Evolutionary conservation across 2,113 vertebrate species (phyloP).

Genomic region (Silurus meridionalis): DNA sequence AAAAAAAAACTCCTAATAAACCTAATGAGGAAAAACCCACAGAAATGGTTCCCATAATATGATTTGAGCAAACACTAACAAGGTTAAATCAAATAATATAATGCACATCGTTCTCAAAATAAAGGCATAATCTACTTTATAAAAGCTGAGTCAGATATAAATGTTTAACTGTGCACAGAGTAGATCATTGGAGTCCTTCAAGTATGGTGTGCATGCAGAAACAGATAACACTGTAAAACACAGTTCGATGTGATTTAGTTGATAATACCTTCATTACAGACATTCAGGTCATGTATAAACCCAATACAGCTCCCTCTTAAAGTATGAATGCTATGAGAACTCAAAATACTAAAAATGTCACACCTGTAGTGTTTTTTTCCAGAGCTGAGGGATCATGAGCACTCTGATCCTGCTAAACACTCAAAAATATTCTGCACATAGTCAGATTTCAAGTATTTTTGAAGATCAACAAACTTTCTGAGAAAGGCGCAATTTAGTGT

Average conservation of each 20-base stretch:
- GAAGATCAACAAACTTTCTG: background rate
- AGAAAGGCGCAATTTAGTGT: no score
- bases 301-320: background rate
- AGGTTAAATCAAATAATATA: background rate
- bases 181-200: background rate
- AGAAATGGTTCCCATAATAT: background rate
- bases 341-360: background rate
- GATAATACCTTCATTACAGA: no score
- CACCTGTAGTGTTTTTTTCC: background rate
- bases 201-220: background rate
- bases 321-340: background rate
- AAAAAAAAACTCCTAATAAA: no score
- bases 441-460: background rate
- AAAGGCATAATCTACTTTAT: background rate
- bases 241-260: background rate
- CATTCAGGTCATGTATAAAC: no score
- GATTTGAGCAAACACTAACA: background rate
- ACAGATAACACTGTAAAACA: background rate
- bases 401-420: background rate
- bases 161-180: background rate
- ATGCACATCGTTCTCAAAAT: background rate
- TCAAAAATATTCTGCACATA: background rate
- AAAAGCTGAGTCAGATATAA: background rate
- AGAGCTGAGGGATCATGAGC: background rate
- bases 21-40: background rate